Conservation (phyloP, 2,888 invertebrate species). For the Chymomyza amoena region DNA sequence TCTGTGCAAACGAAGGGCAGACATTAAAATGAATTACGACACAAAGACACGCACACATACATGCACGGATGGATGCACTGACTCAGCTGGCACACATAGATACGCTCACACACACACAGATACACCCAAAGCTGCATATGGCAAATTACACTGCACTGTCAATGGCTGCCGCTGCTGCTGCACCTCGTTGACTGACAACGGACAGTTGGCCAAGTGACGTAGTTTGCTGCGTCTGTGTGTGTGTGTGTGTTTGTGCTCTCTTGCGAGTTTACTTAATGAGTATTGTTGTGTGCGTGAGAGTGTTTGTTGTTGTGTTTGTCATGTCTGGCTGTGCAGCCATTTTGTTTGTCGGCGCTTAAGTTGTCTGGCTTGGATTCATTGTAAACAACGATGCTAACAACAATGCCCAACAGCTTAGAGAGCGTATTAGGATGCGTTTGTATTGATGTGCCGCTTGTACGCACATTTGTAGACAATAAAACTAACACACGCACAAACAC, state of each 20-base stretch:
- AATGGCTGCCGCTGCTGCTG: conserved; percentile 22
- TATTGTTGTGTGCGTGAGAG: not conserved
- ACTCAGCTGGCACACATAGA: no score
- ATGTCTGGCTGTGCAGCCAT: conserved; percentile 43
- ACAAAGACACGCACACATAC: conserved; percentile 20
- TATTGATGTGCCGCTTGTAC: not conserved
- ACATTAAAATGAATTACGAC: not conserved
- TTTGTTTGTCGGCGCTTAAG: conserved; percentile 57
- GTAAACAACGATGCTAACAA: conserved; percentile 69
- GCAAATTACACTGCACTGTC: not conserved
- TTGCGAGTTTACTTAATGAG: conserved; percentile 17
- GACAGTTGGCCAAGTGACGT: conserved; percentile 49
- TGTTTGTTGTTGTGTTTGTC: conserved; percentile 15
- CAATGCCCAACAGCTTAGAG: conserved; percentile 12
- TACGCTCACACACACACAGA: not conserved
- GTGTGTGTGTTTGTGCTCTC: conserved; percentile 30
- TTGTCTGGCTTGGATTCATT: conserved; percentile 64
- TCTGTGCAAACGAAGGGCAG: not conserved
- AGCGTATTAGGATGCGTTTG: not conserved
- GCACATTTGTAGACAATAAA: conserved; percentile 6
- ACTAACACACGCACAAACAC: not conserved
- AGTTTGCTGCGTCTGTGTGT: conserved; percentile 29
- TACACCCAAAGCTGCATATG: no score
- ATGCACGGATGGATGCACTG: no score
- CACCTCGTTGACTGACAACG: conserved; percentile 49